Evolutionary conservation across 2,797 vertebrate species (phyloP), one percentile per base, ranked within the genome.

Genomic region (Neostethus bicornis): DNA sequence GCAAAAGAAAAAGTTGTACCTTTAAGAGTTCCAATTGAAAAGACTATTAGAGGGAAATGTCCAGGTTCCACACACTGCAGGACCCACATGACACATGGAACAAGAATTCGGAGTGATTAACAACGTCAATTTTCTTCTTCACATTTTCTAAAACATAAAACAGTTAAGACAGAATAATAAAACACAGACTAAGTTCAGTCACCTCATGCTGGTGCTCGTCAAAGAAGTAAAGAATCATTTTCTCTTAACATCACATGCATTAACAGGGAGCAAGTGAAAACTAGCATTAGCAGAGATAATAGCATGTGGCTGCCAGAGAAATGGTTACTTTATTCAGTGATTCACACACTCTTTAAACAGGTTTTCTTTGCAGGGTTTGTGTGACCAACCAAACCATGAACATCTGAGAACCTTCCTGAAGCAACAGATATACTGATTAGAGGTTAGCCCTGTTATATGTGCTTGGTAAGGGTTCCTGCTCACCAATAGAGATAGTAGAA

Each of bases 401-500:
- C 37, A 37, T 16, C 32, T 31, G 32, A 12, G 53, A 66, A 63
- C 17, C 28, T 45, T 28, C 17, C 51, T 55, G 39, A 14, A 29
- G 24, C 25, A 46, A 7, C n/a, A 9, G n/a, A n/a, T n/a, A n/a
- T n/a, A n/a, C n/a, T n/a, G n/a, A n/a, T n/a, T n/a, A n/a, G n/a
- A n/a, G n/a, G 29, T 39, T 19, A 54, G n/a, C 32, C 8, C 21
- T 34, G 13, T 31, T 44, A 7, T 50, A 24, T 23, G 56, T 61
- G 11, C 35, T 58, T 7, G 32, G 52, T 81, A 72, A 52, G 72
- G 49, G 64, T 68, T 38, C 17, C 7, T 41, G 64, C 96, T 93
- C 89, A 98, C 97, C 96, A 97, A 89, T 98, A 99, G 67, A 98
- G 94, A 93, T 99, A 99, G 90, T 98, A 99, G 93, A 99, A 97